Base-by-base conservation (phyloP, 35 echinoderm and acorn worm genomes). In the Chiridota heheva region DNA sequence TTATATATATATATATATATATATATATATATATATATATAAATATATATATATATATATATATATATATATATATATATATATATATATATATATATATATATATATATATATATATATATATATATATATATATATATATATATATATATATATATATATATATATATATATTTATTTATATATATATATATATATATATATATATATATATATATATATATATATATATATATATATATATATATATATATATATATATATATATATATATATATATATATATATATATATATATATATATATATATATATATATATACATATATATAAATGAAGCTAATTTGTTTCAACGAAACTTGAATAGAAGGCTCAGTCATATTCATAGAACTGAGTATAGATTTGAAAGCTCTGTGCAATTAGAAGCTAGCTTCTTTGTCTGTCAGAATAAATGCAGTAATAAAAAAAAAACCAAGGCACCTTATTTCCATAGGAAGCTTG, bases 141-240 rank as follows among this genome's bases (percentile, higher is more conserved):
- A 63, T 28, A 63, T 28, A 63, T 28, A 63, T 28, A 8, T 63
- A 8, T 63, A 13, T 63, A 8, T 28, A 63, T 28, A 63, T 28
- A 63, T 63, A 63, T 28, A 63, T 28, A 63, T 28, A 63, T 63
- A 28, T 63, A 63, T 13, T 22, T 63, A 63, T 28, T 22, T 8
- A 13, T 8, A 8, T 13, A 13, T 28, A 63, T 63, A 13, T 63
- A 63, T 63, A 63, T 63, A 63, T 63, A 63, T 63, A 63, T 63
- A 63, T 63, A 63, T 63, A 63, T 63, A 63, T 63, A 63, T 63
- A 63, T 28, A 63, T 63, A 63, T 63, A 63, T 63, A 63, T 63
- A 63, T 63, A 28, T 63, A 63, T 63, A 63, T 63, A 63, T 63
- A 63, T 63, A 28, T 63, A 63, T 63, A 63, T 63, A 63, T 63